Base-by-base conservation (phyloP, 2,888 invertebrate species). In the Electrophaes corylata region DNA sequence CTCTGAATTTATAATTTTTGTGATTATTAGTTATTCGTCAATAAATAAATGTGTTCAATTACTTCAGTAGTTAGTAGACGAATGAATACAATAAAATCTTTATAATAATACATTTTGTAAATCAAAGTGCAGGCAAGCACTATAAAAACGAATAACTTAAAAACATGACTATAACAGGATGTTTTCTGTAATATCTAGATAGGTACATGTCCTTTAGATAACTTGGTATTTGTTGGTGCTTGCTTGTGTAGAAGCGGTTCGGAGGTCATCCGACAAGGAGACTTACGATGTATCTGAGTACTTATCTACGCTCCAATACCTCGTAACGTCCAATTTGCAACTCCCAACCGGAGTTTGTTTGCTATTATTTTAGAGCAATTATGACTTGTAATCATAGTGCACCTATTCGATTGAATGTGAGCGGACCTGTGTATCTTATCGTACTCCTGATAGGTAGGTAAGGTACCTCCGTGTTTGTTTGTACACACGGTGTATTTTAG, bases 311-410 rank as follows among this genome's bases (percentile, higher is more conserved):
- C 23, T 35, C 35, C 20, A n/a, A 39, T 41, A 52, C n/a, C 12
- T 29, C 23, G 40, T 40, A 54, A 43, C 43, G 26, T 55, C n/a
- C 31, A 55, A 47, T 41, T 54, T 41, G 54, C 40, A 43, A 43
- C 33, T 55, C 26, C 16, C 31, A 31, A 41, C 35, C 33, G 4
- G 2, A 47, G 46, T 40, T 18, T 12, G 20, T 39, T 29, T 40
- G 35, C 48, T 43, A 55, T 55, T 41, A 55, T 47, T 55, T 48
- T 43, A 48, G 35, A 18, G 35, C 55, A 55, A 55, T 55, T 55
- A 55, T 48, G 43, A 37, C 43, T 26, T 47, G 31, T 37, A 54
- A 44, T 52, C 47, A 55, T 48, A 43, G 47, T 48, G 18, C 29
- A 53, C 19, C 53, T 26, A 43, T 43, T 52, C 40, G n/a, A 47